Base-by-base conservation (phyloP, 2,113 vertebrate genomes). In the Macquaria ambigua region DNA sequence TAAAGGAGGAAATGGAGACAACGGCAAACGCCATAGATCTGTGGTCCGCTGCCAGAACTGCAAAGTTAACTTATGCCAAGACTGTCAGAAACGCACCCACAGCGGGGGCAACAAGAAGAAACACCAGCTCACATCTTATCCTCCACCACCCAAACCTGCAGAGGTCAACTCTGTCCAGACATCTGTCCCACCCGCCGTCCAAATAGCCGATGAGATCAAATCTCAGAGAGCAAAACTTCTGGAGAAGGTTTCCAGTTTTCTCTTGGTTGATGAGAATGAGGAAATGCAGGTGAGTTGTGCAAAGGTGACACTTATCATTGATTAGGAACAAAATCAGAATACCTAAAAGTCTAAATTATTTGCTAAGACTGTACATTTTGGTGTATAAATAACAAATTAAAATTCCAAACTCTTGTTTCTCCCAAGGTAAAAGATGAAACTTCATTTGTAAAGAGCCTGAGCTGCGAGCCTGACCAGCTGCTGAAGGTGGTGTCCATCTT, bases 401-500 rank as follows among this genome's bases (percentile, higher is more conserved):
- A n/a, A 50, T n/a, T 59, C 6, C 6, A 37, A 56, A 71, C 25
- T 75, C 1, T 73, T 70, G 14, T 81, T 52, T 39, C 31, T 37
- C 16, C 5, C 0, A 94, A 99, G 98, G 95, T 99, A 89, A 97
- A 95, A 58, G 96, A 98, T 84, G 98, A 99, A 90, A 95, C 97
- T 34, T 97, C 96, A 4, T 99, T 99, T 80, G 93, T 99, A 86
- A 97, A 96, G 93, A 97, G 96, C 82, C 95, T 99, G 79, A 94
- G 96, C 93, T 99, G 98, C 88, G 94, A 91, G 52, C 96, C 97
- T 7, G 97, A 98, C 25, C 97, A 98, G 83, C 96, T 98, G 77
- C 94, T 99, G 91, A 99, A 99, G 92, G 98, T 99, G 91, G 97
- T 99, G 91, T 99, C 98, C 88, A 98, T 99, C 94, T 99, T 99